These are phyloP conservation scores for Anas bernieri DNA, from an alignment of 2,797 vertebrate genomes.

Conservation along the genomic window DNA sequence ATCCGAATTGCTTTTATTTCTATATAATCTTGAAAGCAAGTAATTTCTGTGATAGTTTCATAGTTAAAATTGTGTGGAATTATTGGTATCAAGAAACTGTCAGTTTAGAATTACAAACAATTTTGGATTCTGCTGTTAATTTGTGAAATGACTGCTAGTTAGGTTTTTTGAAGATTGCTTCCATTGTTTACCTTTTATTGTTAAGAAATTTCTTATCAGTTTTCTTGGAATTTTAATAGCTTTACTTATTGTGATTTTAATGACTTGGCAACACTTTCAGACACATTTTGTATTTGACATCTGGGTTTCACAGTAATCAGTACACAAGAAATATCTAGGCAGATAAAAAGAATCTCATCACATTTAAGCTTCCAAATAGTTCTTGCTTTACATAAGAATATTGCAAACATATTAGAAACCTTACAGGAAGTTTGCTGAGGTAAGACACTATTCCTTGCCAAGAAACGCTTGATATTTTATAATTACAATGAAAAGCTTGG, in stretches of 20 bases:
- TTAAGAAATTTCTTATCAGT: background rate
- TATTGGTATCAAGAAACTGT: background rate
- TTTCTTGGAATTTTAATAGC: background rate
- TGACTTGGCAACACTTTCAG: background rate
- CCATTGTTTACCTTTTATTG: background rate
- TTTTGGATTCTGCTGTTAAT: background rate
- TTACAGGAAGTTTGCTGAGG: conserved; percentile 1
- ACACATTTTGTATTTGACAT: background rate
- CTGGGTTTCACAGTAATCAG: background rate
- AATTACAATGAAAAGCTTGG: background rate
- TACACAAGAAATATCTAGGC: background rate
- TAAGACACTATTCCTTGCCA: background rate
- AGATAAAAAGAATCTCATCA: conserved; percentile 4
- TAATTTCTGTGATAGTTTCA: background rate
- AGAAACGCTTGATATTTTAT: background rate
- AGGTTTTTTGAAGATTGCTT: background rate
- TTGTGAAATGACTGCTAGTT: background rate
- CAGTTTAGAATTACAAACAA: background rate
- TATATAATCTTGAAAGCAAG: background rate
- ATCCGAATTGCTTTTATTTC: background rate
- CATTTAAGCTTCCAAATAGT: background rate
- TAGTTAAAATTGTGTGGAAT: background rate
- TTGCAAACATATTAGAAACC: background rate
- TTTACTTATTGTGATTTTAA: conserved; percentile 2
- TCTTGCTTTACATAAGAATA: background rate